Base-by-base conservation (phyloP, 1,140 invertebrate genomes). In the Trachelipus rathkii region DNA sequence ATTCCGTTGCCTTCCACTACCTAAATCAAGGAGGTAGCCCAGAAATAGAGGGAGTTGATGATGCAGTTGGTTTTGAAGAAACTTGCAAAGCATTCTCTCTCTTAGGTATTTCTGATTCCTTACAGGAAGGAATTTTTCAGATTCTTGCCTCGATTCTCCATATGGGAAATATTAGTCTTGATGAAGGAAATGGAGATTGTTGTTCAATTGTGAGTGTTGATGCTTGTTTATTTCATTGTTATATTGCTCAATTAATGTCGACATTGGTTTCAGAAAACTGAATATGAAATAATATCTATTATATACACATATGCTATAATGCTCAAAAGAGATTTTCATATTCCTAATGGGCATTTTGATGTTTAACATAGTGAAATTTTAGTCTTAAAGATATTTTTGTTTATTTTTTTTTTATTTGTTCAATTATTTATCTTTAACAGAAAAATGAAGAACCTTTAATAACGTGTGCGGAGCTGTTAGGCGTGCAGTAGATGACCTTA, bases 101-200 rank as follows among this genome's bases (percentile, higher is more conserved):
- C 23, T 85, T 96, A 44, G 94, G 93, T 10, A 94, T 97, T 82
- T 88, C 90, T 10, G 89, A 91, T 23, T 87, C 89, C 44, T 91
- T 95, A 77, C 92, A 95, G 83, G 87, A 90, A 70, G 91, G 95
- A 80, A 92, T 98, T 84, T 82, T 97, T 79, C 90, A 90, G 71
- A 91, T 8, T 2, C 98, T 44, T 67, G 91, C 95, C 9, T 91
- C 92, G 6, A 91, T 99, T 83, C 86, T 99, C 33, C 95, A 98
- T 84, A 86, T 98, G 78, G 96, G 96, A 13, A 98, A 98, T 84
- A 88, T 99, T 0, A 83, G 88, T 68, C 90, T 96, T 77, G 82
- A 84, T 66, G 88, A 88, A 43, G 84, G 87, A 86, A 84, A 85
- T 44, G 86, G 87, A 71, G 83, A 85, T 45, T 76, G 74, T 44